A percentile compares a stretch with the other conserved stretches of the same genome.
Evolutionary conservation across 2,888 invertebrate genomes (phyloP).

Genomic region (Julus scandinavius): DNA sequence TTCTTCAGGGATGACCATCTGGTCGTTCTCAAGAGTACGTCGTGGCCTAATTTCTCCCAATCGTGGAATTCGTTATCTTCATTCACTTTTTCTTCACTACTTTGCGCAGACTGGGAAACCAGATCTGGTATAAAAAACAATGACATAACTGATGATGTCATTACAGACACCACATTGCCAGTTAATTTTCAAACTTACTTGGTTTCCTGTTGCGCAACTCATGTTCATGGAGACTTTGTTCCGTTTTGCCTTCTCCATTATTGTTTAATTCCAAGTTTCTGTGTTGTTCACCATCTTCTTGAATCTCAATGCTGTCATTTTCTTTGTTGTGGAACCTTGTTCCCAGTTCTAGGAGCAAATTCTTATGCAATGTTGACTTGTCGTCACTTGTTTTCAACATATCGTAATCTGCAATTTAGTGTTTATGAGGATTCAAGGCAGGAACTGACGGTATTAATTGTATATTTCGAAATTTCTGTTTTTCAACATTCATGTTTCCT

Average conservation of each 20-base stretch:
- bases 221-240: neutral
- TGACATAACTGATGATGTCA: neutral
- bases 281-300: neutral
- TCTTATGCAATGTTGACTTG: neutral
- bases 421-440: neutral
- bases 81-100: neutral
- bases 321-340: neutral
- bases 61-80: neutral
- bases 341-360: neutral
- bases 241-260: neutral
- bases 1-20: slow-evolving; percentile 6
- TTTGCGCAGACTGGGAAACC: neutral
- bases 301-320: neutral
- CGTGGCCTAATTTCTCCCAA: neutral
- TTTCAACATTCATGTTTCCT: no score
- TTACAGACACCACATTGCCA: neutral
- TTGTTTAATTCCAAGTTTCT: slow-evolving; percentile 5
- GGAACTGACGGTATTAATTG: neutral
- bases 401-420: neutral
- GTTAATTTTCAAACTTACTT: neutral
- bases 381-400: neutral
- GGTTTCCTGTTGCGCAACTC: neutral
- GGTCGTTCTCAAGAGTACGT: neutral
- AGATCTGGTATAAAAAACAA: neutral
- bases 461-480: no score